Evolutionary conservation across 2,113 vertebrate genomes (phyloP).

Genomic region (pig (Sus scrofa)): DNA sequence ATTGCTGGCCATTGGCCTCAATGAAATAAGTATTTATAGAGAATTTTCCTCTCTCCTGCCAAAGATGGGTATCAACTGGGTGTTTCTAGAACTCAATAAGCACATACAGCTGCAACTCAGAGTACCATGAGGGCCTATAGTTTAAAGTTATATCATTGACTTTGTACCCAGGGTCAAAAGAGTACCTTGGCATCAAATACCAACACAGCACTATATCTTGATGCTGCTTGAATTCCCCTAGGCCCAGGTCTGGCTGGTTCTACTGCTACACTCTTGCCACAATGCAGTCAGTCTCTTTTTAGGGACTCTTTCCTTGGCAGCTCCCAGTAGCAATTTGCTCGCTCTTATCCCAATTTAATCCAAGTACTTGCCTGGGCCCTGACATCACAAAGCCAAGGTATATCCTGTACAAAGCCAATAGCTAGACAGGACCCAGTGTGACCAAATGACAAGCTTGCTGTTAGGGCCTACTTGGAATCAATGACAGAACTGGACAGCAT

Average conservation of each 20-base stretch:
- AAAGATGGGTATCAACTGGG: neutral
- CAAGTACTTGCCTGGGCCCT: neutral
- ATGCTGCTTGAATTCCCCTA: neutral
- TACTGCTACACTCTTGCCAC: neutral
- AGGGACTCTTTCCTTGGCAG: neutral
- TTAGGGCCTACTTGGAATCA: conserved; percentile 5
- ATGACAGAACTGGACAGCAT: neutral
- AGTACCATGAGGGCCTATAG: neutral
- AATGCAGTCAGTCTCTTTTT: conserved; percentile 27
- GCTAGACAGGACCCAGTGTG: neutral
- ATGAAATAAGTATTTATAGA: conserved; percentile 35
- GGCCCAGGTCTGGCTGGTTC: neutral
- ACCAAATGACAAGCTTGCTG: neutral
- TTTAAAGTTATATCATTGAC: conserved; percentile 17
- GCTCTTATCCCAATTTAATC: neutral
- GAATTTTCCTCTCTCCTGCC: neutral
- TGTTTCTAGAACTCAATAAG: conserved; percentile 13
- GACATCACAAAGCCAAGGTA: neutral
- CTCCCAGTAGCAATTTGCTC: neutral
- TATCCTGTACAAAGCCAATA: neutral
- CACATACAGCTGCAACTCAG: neutral
- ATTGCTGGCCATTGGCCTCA: neutral
- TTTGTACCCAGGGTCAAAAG: conserved; percentile 38
- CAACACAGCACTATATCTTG: neutral
- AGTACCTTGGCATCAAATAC: conserved; percentile 41